These are phyloP conservation scores for Podargus strigoides DNA, from an alignment of 2,797 vertebrate species.

Conservation along the genomic window DNA sequence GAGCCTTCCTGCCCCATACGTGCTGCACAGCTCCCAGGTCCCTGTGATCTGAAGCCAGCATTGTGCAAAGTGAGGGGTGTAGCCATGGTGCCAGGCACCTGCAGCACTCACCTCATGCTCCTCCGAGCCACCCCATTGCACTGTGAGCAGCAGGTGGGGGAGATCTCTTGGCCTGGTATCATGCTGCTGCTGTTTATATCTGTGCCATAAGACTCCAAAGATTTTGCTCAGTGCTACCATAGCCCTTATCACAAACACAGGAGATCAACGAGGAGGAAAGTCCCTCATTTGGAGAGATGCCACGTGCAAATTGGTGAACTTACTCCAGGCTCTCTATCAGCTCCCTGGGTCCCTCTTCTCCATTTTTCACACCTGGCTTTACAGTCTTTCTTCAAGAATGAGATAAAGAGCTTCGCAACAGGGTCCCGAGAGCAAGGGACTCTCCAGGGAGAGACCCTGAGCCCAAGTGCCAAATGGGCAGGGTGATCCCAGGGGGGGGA, in stretches of 20 bases:
- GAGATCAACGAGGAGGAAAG: background rate
- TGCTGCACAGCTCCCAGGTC: background rate
- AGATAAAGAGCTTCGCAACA: background rate
- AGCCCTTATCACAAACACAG: background rate
- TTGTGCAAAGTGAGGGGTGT: background rate
- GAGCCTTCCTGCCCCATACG: background rate
- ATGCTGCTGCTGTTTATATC: background rate
- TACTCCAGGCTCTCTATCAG: background rate
- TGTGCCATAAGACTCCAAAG: background rate
- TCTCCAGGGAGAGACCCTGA: background rate
- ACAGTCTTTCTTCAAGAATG: background rate
- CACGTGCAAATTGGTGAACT: background rate
- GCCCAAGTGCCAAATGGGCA: background rate
- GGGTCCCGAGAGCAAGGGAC: background rate
- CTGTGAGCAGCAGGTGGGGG: background rate
- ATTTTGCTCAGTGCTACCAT: background rate
- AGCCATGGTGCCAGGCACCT: background rate
- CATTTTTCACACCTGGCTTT: background rate
- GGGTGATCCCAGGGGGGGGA: background rate
- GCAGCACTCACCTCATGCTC: background rate
- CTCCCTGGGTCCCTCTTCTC: background rate
- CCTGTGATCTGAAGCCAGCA: fast-evolving
- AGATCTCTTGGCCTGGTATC: background rate
- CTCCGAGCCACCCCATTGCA: background rate
- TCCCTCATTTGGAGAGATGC: background rate